phyloP scores from a whole-genome alignment of 2,113 vertebrate genomes.

The Gallinago undulata region DNA sequence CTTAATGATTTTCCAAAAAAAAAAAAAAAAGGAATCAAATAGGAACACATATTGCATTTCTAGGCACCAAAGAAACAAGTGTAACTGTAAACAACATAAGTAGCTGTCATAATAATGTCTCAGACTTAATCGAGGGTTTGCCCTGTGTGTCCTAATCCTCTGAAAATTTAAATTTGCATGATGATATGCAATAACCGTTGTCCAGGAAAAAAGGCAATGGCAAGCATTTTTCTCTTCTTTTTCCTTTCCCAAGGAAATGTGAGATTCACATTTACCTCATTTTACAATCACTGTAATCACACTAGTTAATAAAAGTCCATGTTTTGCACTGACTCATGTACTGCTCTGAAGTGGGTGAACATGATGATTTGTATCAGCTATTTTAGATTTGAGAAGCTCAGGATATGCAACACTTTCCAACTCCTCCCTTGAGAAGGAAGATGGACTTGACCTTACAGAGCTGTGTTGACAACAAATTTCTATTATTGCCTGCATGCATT shows the following conservation, averaged over 20 bases:
- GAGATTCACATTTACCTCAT: not conserved
- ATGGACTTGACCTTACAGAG: not conserved
- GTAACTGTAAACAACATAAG: not conserved
- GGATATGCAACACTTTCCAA: not conserved
- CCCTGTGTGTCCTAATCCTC: not conserved
- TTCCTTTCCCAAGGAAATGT: not conserved
- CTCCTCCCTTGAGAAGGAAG: not conserved
- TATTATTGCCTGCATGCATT: not conserved
- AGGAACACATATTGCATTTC: not conserved
- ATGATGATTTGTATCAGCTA: not conserved
- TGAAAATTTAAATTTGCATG: not conserved
- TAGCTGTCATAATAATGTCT: not conserved
- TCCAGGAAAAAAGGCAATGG: not conserved
- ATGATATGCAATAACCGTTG: not conserved
- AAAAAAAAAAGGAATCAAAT: not conserved
- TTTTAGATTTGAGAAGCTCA: not conserved
- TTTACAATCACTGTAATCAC: not conserved
- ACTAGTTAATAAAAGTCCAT: not conserved
- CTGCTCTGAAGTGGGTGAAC: not conserved
- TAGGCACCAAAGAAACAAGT: not conserved
- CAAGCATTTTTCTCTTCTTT: not conserved
- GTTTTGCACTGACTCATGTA: not conserved
- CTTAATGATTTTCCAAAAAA: not conserved
- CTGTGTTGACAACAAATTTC: not conserved
- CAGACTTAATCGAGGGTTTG: not conserved